Percentiles rank a stretch among this genome's conserved stretches.
phyloP scores from a whole-genome alignment of 2,888 invertebrate species.

The Barypeithes pellucidus region DNA sequence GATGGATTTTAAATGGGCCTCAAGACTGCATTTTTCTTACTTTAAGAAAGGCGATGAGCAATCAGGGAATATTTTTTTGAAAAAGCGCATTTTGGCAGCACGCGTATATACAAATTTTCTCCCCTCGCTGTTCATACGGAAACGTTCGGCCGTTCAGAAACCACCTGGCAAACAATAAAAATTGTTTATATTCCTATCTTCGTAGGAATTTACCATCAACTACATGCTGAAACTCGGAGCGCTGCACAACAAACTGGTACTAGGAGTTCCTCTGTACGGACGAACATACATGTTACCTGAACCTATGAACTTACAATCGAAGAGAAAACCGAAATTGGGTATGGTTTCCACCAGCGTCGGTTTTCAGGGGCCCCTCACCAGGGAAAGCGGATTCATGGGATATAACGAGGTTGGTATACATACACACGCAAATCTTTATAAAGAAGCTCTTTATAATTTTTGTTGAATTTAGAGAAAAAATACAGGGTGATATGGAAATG shows the following conservation, averaged over 20 bases:
- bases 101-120: too few species aligned
- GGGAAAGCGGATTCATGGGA: conserved; percentile 88
- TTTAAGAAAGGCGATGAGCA: too few species aligned
- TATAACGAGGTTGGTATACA: conserved; percentile 84
- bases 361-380: conserved; percentile 85
- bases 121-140: too few species aligned
- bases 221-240: conserved; percentile 84
- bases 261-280: conserved; percentile 90
- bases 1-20: too few species aligned
- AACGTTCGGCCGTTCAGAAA: too few species aligned
- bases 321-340: conserved; percentile 71
- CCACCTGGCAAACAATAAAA: too few species aligned
- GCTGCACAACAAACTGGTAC: conserved; percentile 82
- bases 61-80: too few species aligned
- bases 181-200: conserved; percentile 25
- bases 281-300: conserved; percentile 80
- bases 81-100: too few species aligned
- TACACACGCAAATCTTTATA: background rate
- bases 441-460: too few species aligned
- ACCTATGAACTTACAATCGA: conserved; percentile 58
- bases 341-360: conserved; percentile 75
- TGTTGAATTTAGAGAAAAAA: too few species aligned
- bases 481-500: too few species aligned
- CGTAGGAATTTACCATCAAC: conserved; percentile 82
- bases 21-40: too few species aligned